A percentile compares a stretch with the other conserved stretches of the same genome.
Conservation (phyloP, 2,888 invertebrate genomes). For the Dolichopus griseipennis region DNA sequence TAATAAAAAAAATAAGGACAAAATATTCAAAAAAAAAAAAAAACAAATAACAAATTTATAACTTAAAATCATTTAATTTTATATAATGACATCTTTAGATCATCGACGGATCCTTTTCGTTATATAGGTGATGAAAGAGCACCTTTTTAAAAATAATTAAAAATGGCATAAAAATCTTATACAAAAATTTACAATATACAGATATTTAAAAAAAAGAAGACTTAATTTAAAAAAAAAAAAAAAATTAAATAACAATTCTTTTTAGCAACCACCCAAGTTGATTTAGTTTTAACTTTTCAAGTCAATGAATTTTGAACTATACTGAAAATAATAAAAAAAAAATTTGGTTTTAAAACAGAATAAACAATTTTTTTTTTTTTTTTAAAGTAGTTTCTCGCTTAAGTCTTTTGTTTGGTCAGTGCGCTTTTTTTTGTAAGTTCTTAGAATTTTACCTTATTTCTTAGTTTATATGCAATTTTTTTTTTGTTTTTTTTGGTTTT, state of each 20-base stretch:
- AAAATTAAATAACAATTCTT: background rate
- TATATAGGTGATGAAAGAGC: background rate
- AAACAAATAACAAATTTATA: no score
- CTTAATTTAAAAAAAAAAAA: background rate
- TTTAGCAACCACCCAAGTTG: slow-evolving; percentile 3
- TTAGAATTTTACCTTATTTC: background rate
- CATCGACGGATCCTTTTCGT: background rate
- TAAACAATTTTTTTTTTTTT: no score
- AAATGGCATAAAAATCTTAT: background rate
- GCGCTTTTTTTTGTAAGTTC: background rate
- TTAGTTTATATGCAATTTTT: background rate
- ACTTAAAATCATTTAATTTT: background rate
- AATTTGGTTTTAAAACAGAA: background rate
- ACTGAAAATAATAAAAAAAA: background rate
- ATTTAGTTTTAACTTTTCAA: background rate
- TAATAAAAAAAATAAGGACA: no score
- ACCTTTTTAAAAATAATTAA: slow-evolving; percentile 6
- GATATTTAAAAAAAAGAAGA: background rate
- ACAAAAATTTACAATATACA: no score
- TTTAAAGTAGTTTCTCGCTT: background rate
- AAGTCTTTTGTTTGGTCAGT: background rate
- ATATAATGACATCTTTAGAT: background rate
- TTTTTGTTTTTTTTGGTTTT: no score
- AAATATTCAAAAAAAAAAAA: no score
- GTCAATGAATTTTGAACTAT: background rate